Evolutionary conservation across 2,888 invertebrate species (phyloP).

Genomic region (Tyria jacobaeae): DNA sequence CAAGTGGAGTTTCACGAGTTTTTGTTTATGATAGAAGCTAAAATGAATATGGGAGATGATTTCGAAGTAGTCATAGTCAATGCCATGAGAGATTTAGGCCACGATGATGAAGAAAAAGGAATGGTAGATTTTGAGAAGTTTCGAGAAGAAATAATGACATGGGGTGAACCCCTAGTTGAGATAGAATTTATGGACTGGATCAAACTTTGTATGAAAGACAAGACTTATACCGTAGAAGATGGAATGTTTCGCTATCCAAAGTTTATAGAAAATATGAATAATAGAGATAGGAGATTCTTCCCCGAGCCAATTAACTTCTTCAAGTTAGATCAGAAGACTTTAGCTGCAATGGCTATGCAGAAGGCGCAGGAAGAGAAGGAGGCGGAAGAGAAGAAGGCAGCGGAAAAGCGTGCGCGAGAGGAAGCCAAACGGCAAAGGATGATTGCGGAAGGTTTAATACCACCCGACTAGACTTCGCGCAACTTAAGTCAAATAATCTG

Average conservation of each 20-base stretch:
- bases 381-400: constrained; percentile 71
- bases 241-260: constrained; percentile 68
- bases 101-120: constrained; percentile 75
- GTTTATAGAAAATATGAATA: constrained; percentile 80
- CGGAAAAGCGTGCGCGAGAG: constrained; percentile 67
- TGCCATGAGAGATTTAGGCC: constrained; percentile 72
- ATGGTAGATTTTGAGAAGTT: constrained; percentile 66
- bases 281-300: constrained; percentile 68
- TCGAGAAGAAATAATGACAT: constrained; percentile 67
- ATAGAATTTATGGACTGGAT: constrained; percentile 75
- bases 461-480: constrained; percentile 38
- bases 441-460: constrained; percentile 73
- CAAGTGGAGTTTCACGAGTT: constrained; percentile 77
- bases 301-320: constrained; percentile 80
- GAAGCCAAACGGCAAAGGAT: constrained; percentile 72
- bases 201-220: constrained; percentile 70
- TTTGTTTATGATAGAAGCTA: constrained; percentile 79
- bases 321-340: constrained; percentile 79
- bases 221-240: constrained; percentile 66
- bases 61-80: constrained; percentile 69
- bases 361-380: constrained; percentile 73
- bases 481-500: neutral
- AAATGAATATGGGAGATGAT: constrained; percentile 77
- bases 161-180: constrained; percentile 77
- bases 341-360: constrained; percentile 75